These are phyloP conservation scores for Spea multiplicata DNA, from an alignment of 2,113 vertebrate species.

Conservation along the genomic window DNA sequence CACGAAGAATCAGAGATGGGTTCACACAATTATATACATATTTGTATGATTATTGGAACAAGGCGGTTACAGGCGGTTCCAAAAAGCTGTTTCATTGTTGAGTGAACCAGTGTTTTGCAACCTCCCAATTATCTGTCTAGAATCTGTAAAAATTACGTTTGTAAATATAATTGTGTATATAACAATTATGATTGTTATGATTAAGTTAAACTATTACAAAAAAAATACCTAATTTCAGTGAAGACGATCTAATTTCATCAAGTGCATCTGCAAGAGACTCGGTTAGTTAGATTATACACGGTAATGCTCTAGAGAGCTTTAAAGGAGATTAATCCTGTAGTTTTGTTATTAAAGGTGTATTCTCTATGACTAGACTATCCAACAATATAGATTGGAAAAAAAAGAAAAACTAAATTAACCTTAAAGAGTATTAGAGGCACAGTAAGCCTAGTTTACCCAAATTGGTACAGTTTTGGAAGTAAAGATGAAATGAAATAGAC, in stretches of 20 bases:
- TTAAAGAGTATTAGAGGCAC: neutral
- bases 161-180: too few species aligned
- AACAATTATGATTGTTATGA: too few species aligned
- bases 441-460: neutral
- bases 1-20: too few species aligned
- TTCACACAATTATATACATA: too few species aligned
- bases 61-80: too few species aligned
- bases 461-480: conserved; percentile 11
- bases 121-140: too few species aligned
- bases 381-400: conserved; percentile 19
- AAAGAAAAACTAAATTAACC: conserved; percentile 30
- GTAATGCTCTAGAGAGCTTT: conserved; percentile 58
- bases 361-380: conserved; percentile 51
- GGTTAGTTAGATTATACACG: conserved; percentile 68
- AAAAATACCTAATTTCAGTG: conserved; percentile 71
- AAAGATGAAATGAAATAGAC: conserved; percentile 34
- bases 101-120: too few species aligned
- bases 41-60: too few species aligned
- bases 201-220: conserved; percentile 56
- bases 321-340: conserved; percentile 68
- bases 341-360: conserved; percentile 63
- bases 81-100: too few species aligned
- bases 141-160: too few species aligned
- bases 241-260: conserved; percentile 69
- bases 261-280: conserved; percentile 61